A percentile compares a stretch with the other conserved stretches of the same genome.
Evolutionary conservation across 2,888 invertebrate genomes (phyloP).

Genomic region (Lagria hirta): DNA sequence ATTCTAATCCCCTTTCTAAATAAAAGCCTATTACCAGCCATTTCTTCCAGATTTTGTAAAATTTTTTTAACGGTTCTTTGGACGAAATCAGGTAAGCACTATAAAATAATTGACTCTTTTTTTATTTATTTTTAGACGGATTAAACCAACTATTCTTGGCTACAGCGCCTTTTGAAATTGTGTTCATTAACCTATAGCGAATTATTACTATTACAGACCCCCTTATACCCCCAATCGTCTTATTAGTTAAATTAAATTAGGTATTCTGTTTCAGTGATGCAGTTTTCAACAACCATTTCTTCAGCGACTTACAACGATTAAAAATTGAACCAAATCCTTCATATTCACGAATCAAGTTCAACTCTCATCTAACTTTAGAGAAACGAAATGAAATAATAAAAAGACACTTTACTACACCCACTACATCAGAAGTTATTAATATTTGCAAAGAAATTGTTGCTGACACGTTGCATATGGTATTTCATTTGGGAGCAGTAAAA

Average conservation of each 20-base stretch:
- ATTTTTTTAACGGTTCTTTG: no score
- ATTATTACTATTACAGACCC: no score
- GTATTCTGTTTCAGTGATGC: constrained; percentile 46
- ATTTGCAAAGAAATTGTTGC: constrained; percentile 39
- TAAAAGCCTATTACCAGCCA: no score
- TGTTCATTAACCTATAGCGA: no score
- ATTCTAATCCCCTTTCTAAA: no score
- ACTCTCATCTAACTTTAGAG: constrained; percentile 5
- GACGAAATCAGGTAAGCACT: no score
- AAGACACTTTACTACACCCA: constrained; percentile 37
- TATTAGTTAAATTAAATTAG: constrained; percentile 4
- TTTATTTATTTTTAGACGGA: no score
- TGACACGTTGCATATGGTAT: constrained; percentile 39
- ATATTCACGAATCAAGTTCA: constrained; percentile 38
- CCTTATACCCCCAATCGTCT: constrained; percentile 2
- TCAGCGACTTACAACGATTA: constrained; percentile 30
- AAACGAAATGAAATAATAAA: constrained; percentile 31
- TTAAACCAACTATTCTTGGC: no score
- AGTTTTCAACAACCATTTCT: constrained; percentile 44
- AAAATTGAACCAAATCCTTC: constrained; percentile 33
- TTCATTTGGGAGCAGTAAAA: constrained; percentile 31
- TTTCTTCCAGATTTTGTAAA: no score
- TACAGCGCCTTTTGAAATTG: no score
- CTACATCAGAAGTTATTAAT: constrained; percentile 33
- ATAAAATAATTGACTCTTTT: no score